Evolutionary conservation across 2,888 invertebrate genomes (phyloP).

Genomic region (Andrena flavipes): DNA sequence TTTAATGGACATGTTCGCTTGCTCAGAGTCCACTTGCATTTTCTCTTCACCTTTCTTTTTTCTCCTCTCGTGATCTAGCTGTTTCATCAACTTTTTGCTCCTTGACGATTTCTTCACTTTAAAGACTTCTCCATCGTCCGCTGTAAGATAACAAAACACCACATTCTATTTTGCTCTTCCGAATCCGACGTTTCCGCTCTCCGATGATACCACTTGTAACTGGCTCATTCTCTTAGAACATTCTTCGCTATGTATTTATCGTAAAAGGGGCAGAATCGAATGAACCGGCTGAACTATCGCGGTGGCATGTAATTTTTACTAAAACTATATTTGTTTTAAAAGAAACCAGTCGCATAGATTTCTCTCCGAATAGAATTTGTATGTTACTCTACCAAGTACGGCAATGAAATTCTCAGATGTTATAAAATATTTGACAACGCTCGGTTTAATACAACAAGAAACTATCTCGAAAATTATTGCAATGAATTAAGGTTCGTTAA

Average conservation of each 20-base stretch:
- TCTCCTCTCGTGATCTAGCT: conserved; percentile 91
- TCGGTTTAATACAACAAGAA: neutral
- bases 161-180: neutral
- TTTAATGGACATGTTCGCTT: conserved; percentile 82
- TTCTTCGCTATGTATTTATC: too few relatives aligned
- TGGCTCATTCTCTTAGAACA: too few relatives aligned
- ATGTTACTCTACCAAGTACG: too few relatives aligned
- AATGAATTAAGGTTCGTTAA: neutral
- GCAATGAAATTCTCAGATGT: neutral
- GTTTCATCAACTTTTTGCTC: conserved; percentile 94
- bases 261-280: too few relatives aligned
- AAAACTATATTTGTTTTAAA: too few relatives aligned
- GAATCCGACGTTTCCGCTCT: too few relatives aligned
- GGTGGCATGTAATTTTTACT: too few relatives aligned
- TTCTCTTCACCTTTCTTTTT: conserved; percentile 86
- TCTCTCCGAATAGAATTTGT: too few relatives aligned
- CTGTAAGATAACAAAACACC: conserved; percentile 83
- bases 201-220: too few relatives aligned
- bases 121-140: conserved; percentile 94
- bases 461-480: neutral
- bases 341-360: too few relatives aligned
- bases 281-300: too few relatives aligned
- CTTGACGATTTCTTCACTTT: conserved; percentile 98
- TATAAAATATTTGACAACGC: neutral
- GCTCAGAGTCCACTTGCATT: conserved; percentile 83